Evolutionary conservation across 2,797 vertebrate genomes (phyloP).

Genomic region (Apogon hyalosoma): DNA sequence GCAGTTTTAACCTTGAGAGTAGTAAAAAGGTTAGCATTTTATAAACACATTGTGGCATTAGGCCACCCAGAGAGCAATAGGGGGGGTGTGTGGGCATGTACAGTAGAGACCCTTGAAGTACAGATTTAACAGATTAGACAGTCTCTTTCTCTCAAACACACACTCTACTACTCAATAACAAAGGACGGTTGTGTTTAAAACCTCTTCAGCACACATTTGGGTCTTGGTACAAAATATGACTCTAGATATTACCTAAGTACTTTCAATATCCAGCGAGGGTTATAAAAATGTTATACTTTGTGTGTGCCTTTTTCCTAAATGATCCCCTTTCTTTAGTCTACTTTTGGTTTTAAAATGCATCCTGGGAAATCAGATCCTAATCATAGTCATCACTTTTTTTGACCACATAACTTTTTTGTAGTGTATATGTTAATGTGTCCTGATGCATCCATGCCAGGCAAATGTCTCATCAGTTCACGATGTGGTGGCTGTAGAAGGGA

Average conservation of each 20-base stretch:
- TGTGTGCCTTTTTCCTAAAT: constrained; percentile 28
- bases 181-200: not conserved
- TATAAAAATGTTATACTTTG: constrained; percentile 13
- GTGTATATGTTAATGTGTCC: too few species aligned
- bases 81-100: constrained; percentile 22
- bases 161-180: not conserved
- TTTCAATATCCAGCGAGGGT: constrained; percentile 13
- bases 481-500: too few species aligned
- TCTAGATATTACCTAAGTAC: not conserved
- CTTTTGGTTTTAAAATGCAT: too few species aligned
- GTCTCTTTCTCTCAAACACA: not conserved
- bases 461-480: too few species aligned
- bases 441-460: too few species aligned
- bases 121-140: constrained; percentile 63
- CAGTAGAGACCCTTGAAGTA: constrained; percentile 60
- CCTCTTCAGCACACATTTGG: constrained; percentile 2
- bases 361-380: too few species aligned
- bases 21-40: constrained; percentile 21
- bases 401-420: too few species aligned
- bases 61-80: constrained; percentile 70
- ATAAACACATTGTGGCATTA: constrained; percentile 28
- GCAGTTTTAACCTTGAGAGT: not conserved
- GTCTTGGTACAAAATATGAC: constrained; percentile 1
- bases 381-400: too few species aligned
- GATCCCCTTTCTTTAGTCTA: constrained; percentile 7